phyloP scores from a whole-genome alignment of 1,140 invertebrate genomes.

The Scaptomyza montana region DNA sequence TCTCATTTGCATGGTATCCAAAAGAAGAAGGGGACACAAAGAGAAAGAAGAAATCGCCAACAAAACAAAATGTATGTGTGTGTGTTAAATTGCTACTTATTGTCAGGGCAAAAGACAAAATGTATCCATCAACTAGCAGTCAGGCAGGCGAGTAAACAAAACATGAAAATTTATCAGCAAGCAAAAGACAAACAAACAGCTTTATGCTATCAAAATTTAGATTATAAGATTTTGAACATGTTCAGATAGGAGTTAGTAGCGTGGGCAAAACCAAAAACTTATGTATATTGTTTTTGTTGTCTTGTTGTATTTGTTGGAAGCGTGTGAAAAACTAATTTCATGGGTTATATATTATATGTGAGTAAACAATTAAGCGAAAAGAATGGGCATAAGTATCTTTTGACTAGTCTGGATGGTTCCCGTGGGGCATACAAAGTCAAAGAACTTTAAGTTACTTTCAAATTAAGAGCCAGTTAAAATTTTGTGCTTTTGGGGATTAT shows the following conservation, averaged over 20 bases:
- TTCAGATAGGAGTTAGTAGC: conserved; percentile 1
- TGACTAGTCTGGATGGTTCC: conserved; percentile 30
- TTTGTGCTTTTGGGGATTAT: too few species aligned
- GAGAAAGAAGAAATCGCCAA: conserved; percentile 23
- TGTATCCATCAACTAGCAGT: conserved; percentile 49
- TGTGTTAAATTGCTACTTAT: conserved; percentile 68
- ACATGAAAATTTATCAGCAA: conserved; percentile 42
- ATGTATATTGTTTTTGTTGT: background rate
- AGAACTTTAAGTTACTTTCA: conserved; percentile 74
- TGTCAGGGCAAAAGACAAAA: conserved; percentile 52
- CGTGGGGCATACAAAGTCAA: conserved; percentile 54
- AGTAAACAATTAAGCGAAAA: conserved; percentile 66
- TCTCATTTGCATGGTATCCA: conserved; percentile 30
- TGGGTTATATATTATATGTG: conserved; percentile 14
- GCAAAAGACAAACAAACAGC: conserved; percentile 37
- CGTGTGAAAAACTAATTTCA: conserved; percentile 59
- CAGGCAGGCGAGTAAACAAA: conserved; percentile 40
- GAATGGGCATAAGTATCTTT: conserved; percentile 25
- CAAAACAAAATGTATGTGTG: conserved; percentile 8
- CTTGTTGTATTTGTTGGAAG: conserved; percentile 17
- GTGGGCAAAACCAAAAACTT: conserved; percentile 5
- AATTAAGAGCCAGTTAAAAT: conserved; percentile 35
- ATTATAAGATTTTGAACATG: conserved; percentile 12
- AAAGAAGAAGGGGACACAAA: conserved; percentile 4
- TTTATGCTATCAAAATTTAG: conserved; percentile 33